phyloP scores from a whole-genome alignment of 2,888 invertebrate species.

The Exocentrus adspersus region DNA sequence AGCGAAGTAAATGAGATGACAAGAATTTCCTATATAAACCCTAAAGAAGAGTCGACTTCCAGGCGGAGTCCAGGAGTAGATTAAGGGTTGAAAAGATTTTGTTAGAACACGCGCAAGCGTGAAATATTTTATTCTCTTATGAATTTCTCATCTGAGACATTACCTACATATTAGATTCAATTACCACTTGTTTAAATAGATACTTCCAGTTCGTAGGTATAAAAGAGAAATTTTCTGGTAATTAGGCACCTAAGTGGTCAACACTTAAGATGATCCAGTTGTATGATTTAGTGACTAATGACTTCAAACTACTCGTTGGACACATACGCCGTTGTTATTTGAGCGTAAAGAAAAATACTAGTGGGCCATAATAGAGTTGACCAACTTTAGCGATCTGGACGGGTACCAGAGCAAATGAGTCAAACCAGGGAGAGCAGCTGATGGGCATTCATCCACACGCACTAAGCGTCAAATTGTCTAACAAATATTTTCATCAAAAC shows the following conservation, averaged over 20 bases:
- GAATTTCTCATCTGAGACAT: too few relatives aligned
- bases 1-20: too few relatives aligned
- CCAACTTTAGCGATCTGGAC: constrained; percentile 28
- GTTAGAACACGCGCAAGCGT: too few relatives aligned
- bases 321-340: constrained; percentile 40
- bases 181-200: too few relatives aligned
- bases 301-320: constrained; percentile 42
- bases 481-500: constrained; percentile 44
- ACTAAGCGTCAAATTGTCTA: constrained; percentile 44
- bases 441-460: constrained; percentile 33
- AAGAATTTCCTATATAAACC: too few relatives aligned
- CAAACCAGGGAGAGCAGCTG: constrained; percentile 37
- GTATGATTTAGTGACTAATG: constrained; percentile 44
- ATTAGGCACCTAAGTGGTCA: constrained; percentile 24
- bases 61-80: too few relatives aligned
- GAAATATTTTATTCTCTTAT: too few relatives aligned
- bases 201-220: neutral
- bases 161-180: too few relatives aligned
- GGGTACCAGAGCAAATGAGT: constrained; percentile 34
- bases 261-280: constrained; percentile 38
- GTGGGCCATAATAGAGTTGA: neutral
- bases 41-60: too few relatives aligned
- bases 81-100: too few relatives aligned
- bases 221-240: constrained; percentile 12
- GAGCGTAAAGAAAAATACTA: constrained; percentile 22